Evolutionary conservation across 2,888 invertebrate species (phyloP).

Genomic region (Aromia moschata): DNA sequence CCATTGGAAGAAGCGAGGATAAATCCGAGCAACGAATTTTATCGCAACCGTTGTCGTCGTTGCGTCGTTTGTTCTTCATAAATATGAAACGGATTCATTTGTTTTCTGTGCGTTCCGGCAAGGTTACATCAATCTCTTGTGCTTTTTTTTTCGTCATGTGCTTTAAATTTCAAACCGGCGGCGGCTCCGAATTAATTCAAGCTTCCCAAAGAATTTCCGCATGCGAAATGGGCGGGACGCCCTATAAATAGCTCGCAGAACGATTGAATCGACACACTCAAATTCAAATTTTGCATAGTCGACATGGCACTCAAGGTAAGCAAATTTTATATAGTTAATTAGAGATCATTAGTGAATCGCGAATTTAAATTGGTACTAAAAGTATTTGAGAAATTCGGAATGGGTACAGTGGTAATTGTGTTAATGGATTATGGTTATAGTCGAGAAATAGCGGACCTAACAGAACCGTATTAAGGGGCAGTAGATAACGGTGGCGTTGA

Average conservation of each 20-base stretch:
- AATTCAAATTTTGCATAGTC: neutral
- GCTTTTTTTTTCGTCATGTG: slow-evolving; percentile 6
- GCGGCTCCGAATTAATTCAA: slow-evolving; percentile 6
- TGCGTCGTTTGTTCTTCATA: neutral
- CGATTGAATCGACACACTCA: slow-evolving; percentile 2
- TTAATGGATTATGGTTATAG: neutral
- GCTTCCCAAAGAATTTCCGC: slow-evolving; percentile 8
- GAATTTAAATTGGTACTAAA: neutral
- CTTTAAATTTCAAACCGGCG: slow-evolving; percentile 6
- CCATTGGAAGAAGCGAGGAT: too few relatives aligned
- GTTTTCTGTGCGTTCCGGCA: neutral
- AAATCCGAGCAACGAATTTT: too few relatives aligned
- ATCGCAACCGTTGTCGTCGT: too few relatives aligned
- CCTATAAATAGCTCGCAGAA: slow-evolving; percentile 8
- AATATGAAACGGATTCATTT: neutral
- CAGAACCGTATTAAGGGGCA: too few relatives aligned
- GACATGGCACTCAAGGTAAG: slow-evolving; percentile 20
- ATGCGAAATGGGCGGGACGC: slow-evolving; percentile 4
- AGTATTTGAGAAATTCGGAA: too few relatives aligned
- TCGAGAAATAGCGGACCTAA: neutral
- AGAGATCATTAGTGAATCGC: neutral
- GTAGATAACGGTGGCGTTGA: too few relatives aligned
- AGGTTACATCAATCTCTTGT: slow-evolving; percentile 3
- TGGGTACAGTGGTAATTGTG: too few relatives aligned
- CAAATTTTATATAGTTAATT: neutral